Percentiles rank a stretch among this genome's conserved stretches.
phyloP scores from a whole-genome alignment of 2,888 invertebrate species.

The Lasioglossum figueresi region DNA sequence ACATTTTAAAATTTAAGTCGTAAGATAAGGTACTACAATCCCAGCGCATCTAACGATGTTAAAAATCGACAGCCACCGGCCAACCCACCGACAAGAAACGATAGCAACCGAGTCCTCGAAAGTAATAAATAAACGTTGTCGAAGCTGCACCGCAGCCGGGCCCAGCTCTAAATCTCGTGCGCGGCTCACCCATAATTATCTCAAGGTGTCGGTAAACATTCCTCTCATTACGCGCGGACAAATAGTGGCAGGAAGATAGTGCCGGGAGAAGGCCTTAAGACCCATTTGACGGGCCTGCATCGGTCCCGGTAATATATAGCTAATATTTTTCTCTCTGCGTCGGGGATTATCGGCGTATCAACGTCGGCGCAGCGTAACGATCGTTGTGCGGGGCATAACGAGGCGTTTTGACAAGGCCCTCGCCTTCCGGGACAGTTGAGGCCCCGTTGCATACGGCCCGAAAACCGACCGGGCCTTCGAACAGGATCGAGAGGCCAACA shows the following conservation, averaged over 20 bases:
- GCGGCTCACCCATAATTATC: conserved; percentile 51
- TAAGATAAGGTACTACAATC: neutral
- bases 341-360: conserved; percentile 64
- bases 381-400: conserved; percentile 55
- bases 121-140: conserved; percentile 39
- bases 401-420: conserved; percentile 56
- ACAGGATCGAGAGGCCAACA: neutral
- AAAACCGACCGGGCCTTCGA: conserved; percentile 49
- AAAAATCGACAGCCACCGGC: neutral
- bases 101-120: conserved; percentile 23
- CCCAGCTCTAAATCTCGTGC: conserved; percentile 36
- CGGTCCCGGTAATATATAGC: conserved; percentile 44
- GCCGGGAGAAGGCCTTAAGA: neutral
- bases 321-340: conserved; percentile 43
- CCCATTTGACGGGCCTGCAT: conserved; percentile 16
- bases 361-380: conserved; percentile 58
- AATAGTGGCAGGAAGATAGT: conserved; percentile 10
- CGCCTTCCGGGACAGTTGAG: conserved; percentile 65
- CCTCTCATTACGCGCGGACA: conserved; percentile 52
- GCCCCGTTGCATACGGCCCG: conserved; percentile 35
- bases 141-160: neutral
- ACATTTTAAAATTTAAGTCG: neutral
- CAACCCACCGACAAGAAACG: neutral
- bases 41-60: neutral
- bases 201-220: conserved; percentile 61